Percentiles rank a stretch among this genome's conserved stretches.
Evolutionary conservation across 2,113 vertebrate genomes (phyloP).

Genomic region (Aegotheles bennettii): DNA sequence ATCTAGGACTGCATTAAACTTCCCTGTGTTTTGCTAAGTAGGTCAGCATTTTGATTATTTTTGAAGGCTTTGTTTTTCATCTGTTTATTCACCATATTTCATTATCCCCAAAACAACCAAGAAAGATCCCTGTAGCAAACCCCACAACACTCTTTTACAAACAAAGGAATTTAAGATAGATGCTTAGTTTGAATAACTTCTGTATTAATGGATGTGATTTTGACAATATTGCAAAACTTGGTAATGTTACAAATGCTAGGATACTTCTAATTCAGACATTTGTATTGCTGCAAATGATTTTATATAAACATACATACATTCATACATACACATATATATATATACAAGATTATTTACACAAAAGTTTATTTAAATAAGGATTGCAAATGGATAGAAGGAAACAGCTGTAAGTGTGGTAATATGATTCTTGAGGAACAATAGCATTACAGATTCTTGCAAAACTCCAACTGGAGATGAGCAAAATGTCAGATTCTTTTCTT

Average conservation of each 20-base stretch:
- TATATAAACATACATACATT: background rate
- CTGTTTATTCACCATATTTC: background rate
- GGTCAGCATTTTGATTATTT: background rate
- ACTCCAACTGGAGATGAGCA: background rate
- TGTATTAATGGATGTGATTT: background rate
- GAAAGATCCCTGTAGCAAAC: background rate
- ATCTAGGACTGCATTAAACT: background rate
- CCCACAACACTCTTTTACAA: background rate
- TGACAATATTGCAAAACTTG: background rate
- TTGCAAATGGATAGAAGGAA: background rate
- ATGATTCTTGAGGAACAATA: background rate
- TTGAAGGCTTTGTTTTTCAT: background rate
- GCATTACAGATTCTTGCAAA: background rate
- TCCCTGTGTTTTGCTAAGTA: background rate
- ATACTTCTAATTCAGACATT: background rate
- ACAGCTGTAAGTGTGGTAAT: background rate
- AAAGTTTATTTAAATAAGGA: background rate
- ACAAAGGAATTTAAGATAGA: background rate
- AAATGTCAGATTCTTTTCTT: background rate
- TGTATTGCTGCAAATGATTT: background rate
- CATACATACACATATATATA: rapidly evolving
- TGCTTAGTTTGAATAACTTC: background rate
- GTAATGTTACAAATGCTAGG: background rate
- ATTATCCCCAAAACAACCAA: background rate
- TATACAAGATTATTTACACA: too few species aligned